Conservation (phyloP, 2,888 invertebrate genomes). For the Apamea crenata region DNA sequence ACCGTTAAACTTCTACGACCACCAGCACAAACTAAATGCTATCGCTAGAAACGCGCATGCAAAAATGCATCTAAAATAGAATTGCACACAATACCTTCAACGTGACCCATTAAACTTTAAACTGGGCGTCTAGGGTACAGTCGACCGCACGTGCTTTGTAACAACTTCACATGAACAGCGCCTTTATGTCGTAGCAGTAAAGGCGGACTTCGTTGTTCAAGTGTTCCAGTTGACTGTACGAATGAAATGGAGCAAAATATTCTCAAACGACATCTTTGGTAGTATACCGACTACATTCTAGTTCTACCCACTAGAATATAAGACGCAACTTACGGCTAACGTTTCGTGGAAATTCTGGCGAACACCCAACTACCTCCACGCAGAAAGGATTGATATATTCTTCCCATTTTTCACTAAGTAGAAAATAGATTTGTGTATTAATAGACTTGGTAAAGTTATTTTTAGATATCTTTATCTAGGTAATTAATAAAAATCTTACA, state of each 20-base stretch:
- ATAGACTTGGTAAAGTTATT: constrained; percentile 21
- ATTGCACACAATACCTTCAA: constrained; percentile 60
- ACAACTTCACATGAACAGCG: constrained; percentile 12
- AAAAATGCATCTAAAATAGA: constrained; percentile 60
- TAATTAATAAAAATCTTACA: not conserved
- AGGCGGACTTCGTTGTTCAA: constrained; percentile 18
- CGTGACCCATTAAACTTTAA: constrained; percentile 77
- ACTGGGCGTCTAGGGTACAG: constrained; percentile 52
- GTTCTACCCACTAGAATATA: constrained; percentile 11
- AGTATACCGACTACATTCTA: constrained; percentile 26
- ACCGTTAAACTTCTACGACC: not conserved
- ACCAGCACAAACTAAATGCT: constrained; percentile 18
- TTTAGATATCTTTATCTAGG: not conserved
- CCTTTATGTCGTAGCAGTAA: constrained; percentile 10
- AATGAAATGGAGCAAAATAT: constrained; percentile 50
- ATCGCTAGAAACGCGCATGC: constrained; percentile 38
- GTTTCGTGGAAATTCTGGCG: constrained; percentile 46
- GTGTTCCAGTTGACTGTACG: constrained; percentile 13
- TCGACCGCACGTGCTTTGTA: constrained; percentile 6
- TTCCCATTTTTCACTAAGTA: constrained; percentile 1
- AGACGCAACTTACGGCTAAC: constrained; percentile 22
- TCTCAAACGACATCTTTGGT: constrained; percentile 42
- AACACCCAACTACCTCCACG: constrained; percentile 33
- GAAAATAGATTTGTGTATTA: constrained; percentile 20
- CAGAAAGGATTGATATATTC: constrained; percentile 25